Evolutionary conservation across 2,888 invertebrate species (phyloP).

Genomic region (Meteorus colon): DNA sequence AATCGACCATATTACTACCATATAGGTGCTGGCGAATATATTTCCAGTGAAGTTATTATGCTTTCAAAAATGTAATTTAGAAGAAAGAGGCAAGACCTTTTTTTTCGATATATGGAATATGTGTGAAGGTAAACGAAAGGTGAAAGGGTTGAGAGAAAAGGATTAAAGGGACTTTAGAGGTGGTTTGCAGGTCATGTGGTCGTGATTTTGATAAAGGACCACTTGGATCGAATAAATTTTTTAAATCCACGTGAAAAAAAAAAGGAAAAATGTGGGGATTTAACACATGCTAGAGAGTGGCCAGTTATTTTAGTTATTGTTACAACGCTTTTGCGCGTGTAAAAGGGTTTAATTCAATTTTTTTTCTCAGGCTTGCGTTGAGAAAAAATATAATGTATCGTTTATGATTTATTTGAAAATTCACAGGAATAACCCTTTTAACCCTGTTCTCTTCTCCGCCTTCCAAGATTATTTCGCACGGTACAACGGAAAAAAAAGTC

Average conservation of each 20-base stretch:
- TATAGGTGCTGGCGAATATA: slow-evolving; percentile 15
- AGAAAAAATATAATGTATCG: slow-evolving; percentile 7
- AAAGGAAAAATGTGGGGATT: slow-evolving; percentile 2
- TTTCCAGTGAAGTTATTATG: slow-evolving; percentile 15
- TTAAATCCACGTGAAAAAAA: slow-evolving; percentile 30
- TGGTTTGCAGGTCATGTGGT: slow-evolving; percentile 30
- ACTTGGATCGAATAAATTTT: slow-evolving; percentile 39
- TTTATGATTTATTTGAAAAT: slow-evolving; percentile 25
- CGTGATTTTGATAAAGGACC: slow-evolving; percentile 37
- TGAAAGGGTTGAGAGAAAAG: slow-evolving; percentile 44
- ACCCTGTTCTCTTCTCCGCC: not conserved
- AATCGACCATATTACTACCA: slow-evolving; percentile 49
- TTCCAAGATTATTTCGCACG: slow-evolving; percentile 12
- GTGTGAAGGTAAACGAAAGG: slow-evolving; percentile 14
- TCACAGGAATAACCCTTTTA: slow-evolving; percentile 6
- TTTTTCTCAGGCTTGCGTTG: slow-evolving; percentile 17
- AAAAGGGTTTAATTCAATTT: slow-evolving; percentile 33
- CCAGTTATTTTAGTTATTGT: slow-evolving; percentile 34
- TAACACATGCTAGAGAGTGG: slow-evolving; percentile 8
- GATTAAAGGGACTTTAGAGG: slow-evolving; percentile 31
- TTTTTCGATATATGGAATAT: not conserved
- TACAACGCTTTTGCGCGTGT: not conserved
- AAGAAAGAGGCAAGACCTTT: slow-evolving; percentile 23
- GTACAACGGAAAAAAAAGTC: not conserved
- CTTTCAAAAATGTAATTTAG: slow-evolving; percentile 40